Evolutionary conservation across 2,888 invertebrate genomes (phyloP).

Genomic region (Bugula neritina): DNA sequence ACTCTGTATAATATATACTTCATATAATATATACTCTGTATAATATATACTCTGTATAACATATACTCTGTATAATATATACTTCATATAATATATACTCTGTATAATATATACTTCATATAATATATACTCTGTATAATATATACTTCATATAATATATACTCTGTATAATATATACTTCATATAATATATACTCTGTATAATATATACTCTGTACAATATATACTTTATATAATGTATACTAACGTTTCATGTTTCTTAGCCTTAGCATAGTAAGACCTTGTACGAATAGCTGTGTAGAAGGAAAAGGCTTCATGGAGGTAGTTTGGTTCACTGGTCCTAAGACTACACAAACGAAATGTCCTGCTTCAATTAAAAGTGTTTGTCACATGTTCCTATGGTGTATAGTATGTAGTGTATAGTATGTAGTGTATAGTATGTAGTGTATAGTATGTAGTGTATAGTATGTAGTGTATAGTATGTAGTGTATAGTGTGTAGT

Average conservation of each 20-base stretch:
- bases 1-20: too few species aligned
- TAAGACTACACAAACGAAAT: constrained; percentile 74
- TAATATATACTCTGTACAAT: neutral
- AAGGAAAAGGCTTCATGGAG: constrained; percentile 92
- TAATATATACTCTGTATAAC: constrained; percentile 71
- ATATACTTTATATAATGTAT: neutral
- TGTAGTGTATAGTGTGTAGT: too few species aligned
- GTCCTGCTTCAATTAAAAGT: too few species aligned
- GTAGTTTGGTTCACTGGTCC: constrained; percentile 94
- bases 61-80: constrained; percentile 60
- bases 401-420: too few species aligned
- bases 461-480: too few species aligned
- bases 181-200: too few species aligned
- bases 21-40: neutral
- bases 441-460: too few species aligned
- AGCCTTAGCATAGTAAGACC: constrained; percentile 88
- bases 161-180: neutral
- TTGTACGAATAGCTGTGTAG: constrained; percentile 86
- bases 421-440: too few species aligned
- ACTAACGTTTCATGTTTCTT: constrained; percentile 78
- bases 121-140: neutral
- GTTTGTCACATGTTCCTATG: too few species aligned
- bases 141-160: neutral
- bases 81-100: neutral
- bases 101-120: neutral